These are phyloP conservation scores for Drosophila kanekoi DNA, from an alignment of 2,888 invertebrate genomes.

Conservation along the genomic window DNA sequence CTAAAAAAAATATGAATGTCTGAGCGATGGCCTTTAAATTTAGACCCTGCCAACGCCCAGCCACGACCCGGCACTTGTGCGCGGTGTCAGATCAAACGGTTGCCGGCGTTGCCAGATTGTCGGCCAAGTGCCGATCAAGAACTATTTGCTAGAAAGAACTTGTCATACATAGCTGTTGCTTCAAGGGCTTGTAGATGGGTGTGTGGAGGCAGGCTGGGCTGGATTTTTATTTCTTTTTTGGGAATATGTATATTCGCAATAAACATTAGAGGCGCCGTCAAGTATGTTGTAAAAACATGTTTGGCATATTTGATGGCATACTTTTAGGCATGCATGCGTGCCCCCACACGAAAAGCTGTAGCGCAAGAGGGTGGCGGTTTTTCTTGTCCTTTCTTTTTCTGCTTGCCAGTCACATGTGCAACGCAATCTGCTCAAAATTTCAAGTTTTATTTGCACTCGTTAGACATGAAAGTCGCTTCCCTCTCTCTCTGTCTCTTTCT, in stretches of 20 bases:
- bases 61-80: constrained; percentile 7
- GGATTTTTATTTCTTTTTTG: too few relatives aligned
- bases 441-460: constrained; percentile 75
- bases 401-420: constrained; percentile 45
- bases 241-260: constrained; percentile 39
- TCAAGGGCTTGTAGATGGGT: constrained; percentile 26
- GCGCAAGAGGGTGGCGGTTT: neutral
- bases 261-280: constrained; percentile 61
- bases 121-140: constrained; percentile 40
- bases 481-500: constrained; percentile 4
- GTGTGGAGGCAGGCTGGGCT: constrained; percentile 3
- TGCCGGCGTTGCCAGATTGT: constrained; percentile 52
- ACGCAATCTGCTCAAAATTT: constrained; percentile 57
- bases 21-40: constrained; percentile 26
- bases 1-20: constrained; percentile 23
- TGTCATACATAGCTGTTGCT: constrained; percentile 5
- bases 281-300: constrained; percentile 64
- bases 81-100: constrained; percentile 39
- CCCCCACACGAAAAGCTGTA: neutral
- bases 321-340: constrained; percentile 64
- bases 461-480: constrained; percentile 47
- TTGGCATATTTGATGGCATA: constrained; percentile 80
- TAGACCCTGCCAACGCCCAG: constrained; percentile 6
- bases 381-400: neutral
- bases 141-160: constrained; percentile 29